Base-by-base conservation (phyloP, 2,797 vertebrate genomes). In the Alouatta caraya region DNA sequence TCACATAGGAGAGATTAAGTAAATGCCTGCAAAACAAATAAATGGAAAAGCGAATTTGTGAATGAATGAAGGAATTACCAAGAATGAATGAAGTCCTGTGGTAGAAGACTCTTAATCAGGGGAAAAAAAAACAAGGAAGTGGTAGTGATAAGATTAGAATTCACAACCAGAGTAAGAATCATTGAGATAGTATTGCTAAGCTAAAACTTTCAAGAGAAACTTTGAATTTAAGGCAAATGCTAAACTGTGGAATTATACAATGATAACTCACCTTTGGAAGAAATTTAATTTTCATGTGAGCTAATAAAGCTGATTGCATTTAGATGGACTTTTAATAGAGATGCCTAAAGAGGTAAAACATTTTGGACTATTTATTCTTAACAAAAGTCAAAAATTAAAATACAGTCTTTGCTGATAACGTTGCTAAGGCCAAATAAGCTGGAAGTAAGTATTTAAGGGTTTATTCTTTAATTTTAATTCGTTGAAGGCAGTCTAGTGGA, bases 301-400 rank as follows among this genome's bases (percentile, higher is more conserved):
- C 21, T 97, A 97, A 97, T 96, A 91, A 97, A 97, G 46, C 30
- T 85, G 95, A 70, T 30, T 88, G 90, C 19, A 46, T 94, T 98
- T 93, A 92, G 78, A 91, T 94, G 78, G 94, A 55, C 94, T 90
- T 97, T 98, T 96, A 96, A 97, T 52, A 37, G 19, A 91, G 19
- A 85, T 88, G 6, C 11, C 61, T 5, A 44, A 97, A 95, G 44
- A 97, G 57, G 28, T 2, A 21, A 97, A 97, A 61, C 44, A 55
- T 42, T 86, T 15, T 0, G 88, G 84, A 87, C 39, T 97, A 93
- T 97, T 97, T 94, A 92, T n/a, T 97, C 96, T 95, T 81, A 97
- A 95, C 8, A 97, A 67, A 98, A 97, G 17, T 92, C 91, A 92
- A 95, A 96, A 95, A 95, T 95, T 97, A 96, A 95, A 97, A 97